A percentile compares a stretch with the other conserved stretches of the same genome.
Conservation (phyloP, 2,888 invertebrate species). For the Andrena camellia region DNA sequence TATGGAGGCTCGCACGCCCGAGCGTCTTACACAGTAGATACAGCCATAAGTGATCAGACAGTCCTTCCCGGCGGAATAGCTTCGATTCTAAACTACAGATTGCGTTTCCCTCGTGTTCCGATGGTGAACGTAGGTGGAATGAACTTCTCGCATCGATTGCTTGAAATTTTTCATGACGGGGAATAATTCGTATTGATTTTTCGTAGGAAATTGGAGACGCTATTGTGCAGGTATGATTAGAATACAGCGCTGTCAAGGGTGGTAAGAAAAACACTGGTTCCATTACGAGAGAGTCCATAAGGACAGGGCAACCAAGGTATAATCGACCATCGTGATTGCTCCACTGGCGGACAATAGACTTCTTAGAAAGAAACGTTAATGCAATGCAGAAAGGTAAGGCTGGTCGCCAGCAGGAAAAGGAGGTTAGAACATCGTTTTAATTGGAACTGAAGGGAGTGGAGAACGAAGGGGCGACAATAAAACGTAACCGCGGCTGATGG, state of each 20-base stretch:
- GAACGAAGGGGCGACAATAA: conserved; percentile 44
- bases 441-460: conserved; percentile 63
- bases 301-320: not conserved
- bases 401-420: conserved; percentile 19
- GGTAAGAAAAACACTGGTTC: conserved; percentile 19
- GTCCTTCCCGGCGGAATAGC: conserved; percentile 13
- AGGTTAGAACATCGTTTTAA: conserved; percentile 67
- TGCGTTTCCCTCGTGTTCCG: conserved; percentile 14
- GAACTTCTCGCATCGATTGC: not conserved
- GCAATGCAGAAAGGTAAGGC: conserved; percentile 17
- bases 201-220: not conserved
- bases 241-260: no score
- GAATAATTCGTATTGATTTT: not conserved
- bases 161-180: not conserved
- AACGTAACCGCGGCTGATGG: conserved; percentile 47
- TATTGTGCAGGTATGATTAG: not conserved
- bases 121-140: conserved; percentile 2
- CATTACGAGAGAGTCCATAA: conserved; percentile 14
- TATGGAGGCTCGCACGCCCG: not conserved
- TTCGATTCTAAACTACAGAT: conserved; percentile 13
- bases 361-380: conserved; percentile 29
- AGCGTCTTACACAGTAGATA: conserved; percentile 14
- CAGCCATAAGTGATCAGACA: conserved; percentile 29
- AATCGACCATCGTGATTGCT: conserved; percentile 37
- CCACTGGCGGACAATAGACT: conserved; percentile 16